Conservation (phyloP, 2,113 vertebrate genomes). For the Apus apus region DNA sequence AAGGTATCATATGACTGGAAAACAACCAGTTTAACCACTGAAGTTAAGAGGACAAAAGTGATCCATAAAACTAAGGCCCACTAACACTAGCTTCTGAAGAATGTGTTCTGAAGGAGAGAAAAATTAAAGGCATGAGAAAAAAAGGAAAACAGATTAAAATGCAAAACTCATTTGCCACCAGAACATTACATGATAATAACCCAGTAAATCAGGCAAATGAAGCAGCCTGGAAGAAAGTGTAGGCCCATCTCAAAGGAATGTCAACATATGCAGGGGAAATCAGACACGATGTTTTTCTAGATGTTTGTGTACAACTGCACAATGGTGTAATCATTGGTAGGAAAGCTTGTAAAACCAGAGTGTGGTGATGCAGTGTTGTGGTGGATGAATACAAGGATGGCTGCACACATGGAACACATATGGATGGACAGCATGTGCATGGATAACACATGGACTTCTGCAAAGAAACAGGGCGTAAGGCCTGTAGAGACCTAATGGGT, state of each 20-base stretch:
- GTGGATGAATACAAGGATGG: neutral
- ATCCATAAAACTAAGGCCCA: neutral
- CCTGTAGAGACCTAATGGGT: neutral
- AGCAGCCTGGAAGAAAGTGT: neutral
- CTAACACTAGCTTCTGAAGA: neutral
- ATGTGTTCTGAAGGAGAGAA: neutral
- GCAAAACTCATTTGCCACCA: neutral
- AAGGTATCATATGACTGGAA: neutral
- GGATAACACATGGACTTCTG: neutral
- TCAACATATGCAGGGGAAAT: neutral
- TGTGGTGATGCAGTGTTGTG: neutral
- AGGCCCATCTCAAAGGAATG: fast-evolving
- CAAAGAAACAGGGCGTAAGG: neutral
- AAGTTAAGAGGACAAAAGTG: neutral
- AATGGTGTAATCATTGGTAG: neutral
- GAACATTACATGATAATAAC: neutral
- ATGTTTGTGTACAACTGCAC: neutral
- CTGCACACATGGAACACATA: fast-evolving
- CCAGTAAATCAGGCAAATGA: neutral
- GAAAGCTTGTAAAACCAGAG: neutral
- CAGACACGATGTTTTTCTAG: neutral
- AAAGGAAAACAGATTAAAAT: neutral
- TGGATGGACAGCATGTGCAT: neutral
- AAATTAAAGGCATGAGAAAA: neutral
- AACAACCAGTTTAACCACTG: neutral